These are phyloP conservation scores for Parnassius orleans DNA, from an alignment of 2,888 invertebrate genomes.

Conservation along the genomic window DNA sequence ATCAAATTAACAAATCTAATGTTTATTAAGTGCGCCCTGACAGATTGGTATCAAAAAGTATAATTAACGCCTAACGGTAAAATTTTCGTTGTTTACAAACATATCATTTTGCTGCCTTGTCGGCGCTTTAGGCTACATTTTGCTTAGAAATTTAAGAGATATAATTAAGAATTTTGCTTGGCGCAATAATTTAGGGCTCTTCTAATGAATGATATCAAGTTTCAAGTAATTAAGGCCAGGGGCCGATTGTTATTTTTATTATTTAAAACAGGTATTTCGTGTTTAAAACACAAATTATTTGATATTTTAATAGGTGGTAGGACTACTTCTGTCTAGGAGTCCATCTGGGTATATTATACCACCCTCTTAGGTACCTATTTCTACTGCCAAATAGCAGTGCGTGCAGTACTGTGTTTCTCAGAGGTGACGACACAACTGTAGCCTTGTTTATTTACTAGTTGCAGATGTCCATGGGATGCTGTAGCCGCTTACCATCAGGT, in stretches of 20 bases:
- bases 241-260: conserved; percentile 68
- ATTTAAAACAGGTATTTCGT: conserved; percentile 45
- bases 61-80: conserved; percentile 71
- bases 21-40: conserved; percentile 38
- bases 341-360: no score
- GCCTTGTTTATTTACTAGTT: no score
- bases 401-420: no score
- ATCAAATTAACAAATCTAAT: conserved; percentile 42
- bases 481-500: no score
- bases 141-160: conserved; percentile 80
- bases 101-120: conserved; percentile 75
- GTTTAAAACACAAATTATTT: not conserved
- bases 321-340: no score
- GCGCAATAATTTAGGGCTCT: conserved; percentile 77
- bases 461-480: no score
- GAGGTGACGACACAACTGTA: no score
- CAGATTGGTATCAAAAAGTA: conserved; percentile 55
- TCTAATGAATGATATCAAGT: conserved; percentile 79
- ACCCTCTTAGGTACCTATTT: no score
- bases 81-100: conserved; percentile 73
- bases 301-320: no score
- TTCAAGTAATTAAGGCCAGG: conserved; percentile 74
- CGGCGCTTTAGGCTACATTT: conserved; percentile 72
- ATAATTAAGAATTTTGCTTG: conserved; percentile 79
- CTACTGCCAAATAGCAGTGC: no score